phyloP scores from a whole-genome alignment of 2,113 vertebrate genomes.

The Cololabis saira region DNA sequence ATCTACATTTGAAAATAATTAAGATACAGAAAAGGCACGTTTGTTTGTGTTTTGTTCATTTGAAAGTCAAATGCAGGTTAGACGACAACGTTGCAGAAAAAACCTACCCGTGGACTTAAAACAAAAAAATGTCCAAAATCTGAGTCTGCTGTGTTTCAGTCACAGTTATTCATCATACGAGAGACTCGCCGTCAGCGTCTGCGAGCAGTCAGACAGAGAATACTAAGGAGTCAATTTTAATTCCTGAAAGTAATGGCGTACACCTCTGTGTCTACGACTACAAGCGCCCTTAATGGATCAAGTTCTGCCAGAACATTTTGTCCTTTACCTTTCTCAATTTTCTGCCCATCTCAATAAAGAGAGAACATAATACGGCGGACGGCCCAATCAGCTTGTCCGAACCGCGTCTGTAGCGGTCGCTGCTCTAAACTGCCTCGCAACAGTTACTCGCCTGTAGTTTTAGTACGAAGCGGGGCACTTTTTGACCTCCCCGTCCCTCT shows the following conservation, averaged over 20 bases:
- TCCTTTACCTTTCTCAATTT: constrained; percentile 37
- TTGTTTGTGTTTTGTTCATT: background rate
- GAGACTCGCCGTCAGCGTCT: constrained; percentile 23
- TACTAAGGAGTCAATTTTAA: constrained; percentile 63
- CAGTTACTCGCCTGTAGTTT: constrained; percentile 16
- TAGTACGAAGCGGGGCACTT: constrained; percentile 12
- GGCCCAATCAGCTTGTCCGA: constrained; percentile 19
- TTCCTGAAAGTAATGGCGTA: constrained; percentile 60
- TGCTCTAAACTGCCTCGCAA: constrained; percentile 15
- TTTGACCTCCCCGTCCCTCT: constrained; percentile 40
- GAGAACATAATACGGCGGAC: constrained; percentile 24
- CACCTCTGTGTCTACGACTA: constrained; percentile 41
- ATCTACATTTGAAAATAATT: constrained; percentile 4
- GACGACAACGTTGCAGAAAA: background rate
- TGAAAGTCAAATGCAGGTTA: background rate
- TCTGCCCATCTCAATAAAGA: constrained; percentile 30
- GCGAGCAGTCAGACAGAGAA: constrained; percentile 46
- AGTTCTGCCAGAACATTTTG: constrained; percentile 50
- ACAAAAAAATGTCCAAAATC: constrained; percentile 11
- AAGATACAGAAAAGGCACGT: constrained; percentile 32
- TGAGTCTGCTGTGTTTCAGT: constrained; percentile 12
- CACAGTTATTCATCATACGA: constrained; percentile 46
- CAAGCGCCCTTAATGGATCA: constrained; percentile 48
- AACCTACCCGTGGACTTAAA: background rate
- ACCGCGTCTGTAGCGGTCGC: constrained; percentile 22